These are phyloP conservation scores for Muschampia plurimacula DNA, from an alignment of 2,888 invertebrate genomes.

Conservation along the genomic window DNA sequence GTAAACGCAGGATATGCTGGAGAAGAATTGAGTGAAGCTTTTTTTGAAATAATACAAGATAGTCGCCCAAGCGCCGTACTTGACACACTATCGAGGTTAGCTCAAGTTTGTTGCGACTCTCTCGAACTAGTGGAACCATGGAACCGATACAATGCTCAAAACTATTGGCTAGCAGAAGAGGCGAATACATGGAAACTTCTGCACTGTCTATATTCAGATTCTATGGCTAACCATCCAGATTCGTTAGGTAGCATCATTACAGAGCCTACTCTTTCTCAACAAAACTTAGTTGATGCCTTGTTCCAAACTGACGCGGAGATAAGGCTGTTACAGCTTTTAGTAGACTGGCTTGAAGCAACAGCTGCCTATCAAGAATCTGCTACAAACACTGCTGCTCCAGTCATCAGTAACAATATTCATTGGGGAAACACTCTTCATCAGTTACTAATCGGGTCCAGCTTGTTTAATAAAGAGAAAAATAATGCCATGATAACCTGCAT, in stretches of 20 bases:
- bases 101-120: conserved; percentile 87
- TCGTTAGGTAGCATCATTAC: conserved; percentile 77
- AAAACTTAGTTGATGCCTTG: conserved; percentile 69
- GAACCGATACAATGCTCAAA: conserved; percentile 78
- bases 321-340: conserved; percentile 92
- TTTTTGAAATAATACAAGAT: conserved; percentile 78
- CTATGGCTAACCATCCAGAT: conserved; percentile 86
- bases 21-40: conserved; percentile 72
- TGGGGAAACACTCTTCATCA: conserved; percentile 97
- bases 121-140: conserved; percentile 82
- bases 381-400: conserved; percentile 73
- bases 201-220: conserved; percentile 93
- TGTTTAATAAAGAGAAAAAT: conserved; percentile 77
- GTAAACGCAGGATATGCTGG: conserved; percentile 63
- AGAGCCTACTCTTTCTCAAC: conserved; percentile 72
- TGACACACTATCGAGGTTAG: conserved; percentile 87
- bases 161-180: conserved; percentile 91
- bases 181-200: conserved; percentile 95
- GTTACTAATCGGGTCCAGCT: conserved; percentile 82
- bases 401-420: conserved; percentile 88
- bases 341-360: conserved; percentile 97
- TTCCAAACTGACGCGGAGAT: conserved; percentile 83
- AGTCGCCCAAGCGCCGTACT: conserved; percentile 83
- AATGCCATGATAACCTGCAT: conserved; percentile 87
- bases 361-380: conserved; percentile 92